Conservation (phyloP, 2,113 vertebrate species). For the Lampris megalopsis region DNA sequence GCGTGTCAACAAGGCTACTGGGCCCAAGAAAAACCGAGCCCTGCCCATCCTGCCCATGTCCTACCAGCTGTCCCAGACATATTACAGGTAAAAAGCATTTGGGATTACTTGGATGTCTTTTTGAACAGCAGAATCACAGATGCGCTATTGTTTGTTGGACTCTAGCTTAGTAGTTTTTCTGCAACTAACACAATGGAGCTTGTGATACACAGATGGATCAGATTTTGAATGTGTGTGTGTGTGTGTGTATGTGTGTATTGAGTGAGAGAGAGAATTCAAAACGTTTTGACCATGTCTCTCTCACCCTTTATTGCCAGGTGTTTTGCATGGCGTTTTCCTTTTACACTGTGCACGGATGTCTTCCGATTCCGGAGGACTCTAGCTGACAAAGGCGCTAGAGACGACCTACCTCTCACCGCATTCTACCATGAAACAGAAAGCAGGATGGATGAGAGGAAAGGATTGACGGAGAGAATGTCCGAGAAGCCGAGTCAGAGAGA, state of each 20-base stretch:
- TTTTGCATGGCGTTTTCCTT: constrained; percentile 93
- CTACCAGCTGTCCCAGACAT: constrained; percentile 95
- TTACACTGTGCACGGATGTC: constrained; percentile 85
- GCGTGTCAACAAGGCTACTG: constrained; percentile 82
- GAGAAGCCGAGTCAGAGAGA: neutral
- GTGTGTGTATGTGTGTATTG: neutral
- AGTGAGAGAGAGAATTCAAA: neutral
- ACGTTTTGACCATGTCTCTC: neutral
- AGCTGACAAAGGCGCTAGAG: constrained; percentile 55
- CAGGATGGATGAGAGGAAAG: constrained; percentile 17
- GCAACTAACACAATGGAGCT: too few species aligned
- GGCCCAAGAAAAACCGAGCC: constrained; percentile 90
- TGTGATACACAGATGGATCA: too few species aligned
- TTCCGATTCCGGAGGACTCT: constrained; percentile 86
- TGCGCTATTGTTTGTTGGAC: too few species aligned
- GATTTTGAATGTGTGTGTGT: too few species aligned
- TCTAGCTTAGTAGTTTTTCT: too few species aligned
- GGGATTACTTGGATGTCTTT: too few species aligned
- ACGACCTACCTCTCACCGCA: constrained; percentile 72
- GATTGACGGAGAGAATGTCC: neutral
- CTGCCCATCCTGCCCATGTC: constrained; percentile 97
- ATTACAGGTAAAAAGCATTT: constrained; percentile 78
- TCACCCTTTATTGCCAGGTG: constrained; percentile 75
- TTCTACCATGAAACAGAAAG: constrained; percentile 82
- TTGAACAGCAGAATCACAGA: too few species aligned